Evolutionary conservation across 2,888 invertebrate species (phyloP).

Genomic region (Deilephila porcellus): DNA sequence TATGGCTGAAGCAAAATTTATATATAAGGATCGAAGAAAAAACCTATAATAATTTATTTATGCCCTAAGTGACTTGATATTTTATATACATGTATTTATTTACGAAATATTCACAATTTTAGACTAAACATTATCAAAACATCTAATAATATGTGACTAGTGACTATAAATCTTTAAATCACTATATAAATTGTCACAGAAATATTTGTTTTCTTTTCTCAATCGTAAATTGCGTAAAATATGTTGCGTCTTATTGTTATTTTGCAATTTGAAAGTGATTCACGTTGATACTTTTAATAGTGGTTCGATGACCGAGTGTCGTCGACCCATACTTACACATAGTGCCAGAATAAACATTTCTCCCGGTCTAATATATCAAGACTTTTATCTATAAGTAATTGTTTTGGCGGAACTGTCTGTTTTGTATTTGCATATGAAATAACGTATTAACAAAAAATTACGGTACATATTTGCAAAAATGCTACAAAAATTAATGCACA

Average conservation of each 20-base stretch:
- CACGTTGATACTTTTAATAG: conserved; percentile 5
- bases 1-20: too few relatives aligned
- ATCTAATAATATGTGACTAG: too few relatives aligned
- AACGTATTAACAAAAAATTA: neutral
- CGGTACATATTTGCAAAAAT: too few relatives aligned
- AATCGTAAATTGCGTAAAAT: neutral
- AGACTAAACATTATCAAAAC: too few relatives aligned
- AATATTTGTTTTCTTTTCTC: too few relatives aligned
- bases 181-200: neutral
- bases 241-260: neutral
- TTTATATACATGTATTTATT: too few relatives aligned
- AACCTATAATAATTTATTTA: too few relatives aligned
- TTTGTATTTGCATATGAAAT: neutral
- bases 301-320: conserved; percentile 28
- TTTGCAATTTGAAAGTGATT: conserved; percentile 6
- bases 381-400: neutral
- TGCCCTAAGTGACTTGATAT: too few relatives aligned
- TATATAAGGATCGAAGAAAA: too few relatives aligned
- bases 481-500: too few relatives aligned
- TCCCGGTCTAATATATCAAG: conserved; percentile 3
- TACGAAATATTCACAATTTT: too few relatives aligned
- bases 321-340: conserved; percentile 20
- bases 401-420: neutral
- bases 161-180: neutral
- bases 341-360: conserved; percentile 21